These are phyloP conservation scores for Sinella curviseta DNA, from an alignment of 1,140 invertebrate genomes.

Conservation along the genomic window DNA sequence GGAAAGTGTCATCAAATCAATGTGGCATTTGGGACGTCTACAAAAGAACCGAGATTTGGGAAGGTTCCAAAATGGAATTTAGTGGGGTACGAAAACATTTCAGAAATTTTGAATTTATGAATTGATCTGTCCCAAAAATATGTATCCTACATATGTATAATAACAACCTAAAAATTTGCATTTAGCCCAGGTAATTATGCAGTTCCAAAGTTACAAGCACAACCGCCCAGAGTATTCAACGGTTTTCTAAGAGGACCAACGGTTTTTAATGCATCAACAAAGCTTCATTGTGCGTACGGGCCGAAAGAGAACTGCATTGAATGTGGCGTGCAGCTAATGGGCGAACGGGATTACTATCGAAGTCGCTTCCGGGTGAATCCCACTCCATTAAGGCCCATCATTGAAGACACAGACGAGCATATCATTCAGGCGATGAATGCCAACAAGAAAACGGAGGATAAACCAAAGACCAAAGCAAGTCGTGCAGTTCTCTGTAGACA, in stretches of 20 bases:
- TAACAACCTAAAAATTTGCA: too few relatives aligned
- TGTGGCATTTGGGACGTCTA: neutral
- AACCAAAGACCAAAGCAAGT: neutral
- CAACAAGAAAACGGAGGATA: neutral
- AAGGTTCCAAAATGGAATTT: neutral
- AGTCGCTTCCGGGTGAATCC: neutral
- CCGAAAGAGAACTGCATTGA: neutral
- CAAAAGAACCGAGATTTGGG: neutral
- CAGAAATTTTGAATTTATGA: too few relatives aligned
- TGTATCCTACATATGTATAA: too few relatives aligned
- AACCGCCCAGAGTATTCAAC: neutral
- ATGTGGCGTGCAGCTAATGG: neutral
- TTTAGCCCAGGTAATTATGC: neutral
- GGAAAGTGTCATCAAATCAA: slow-evolving; percentile 6
- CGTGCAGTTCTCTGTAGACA: neutral
- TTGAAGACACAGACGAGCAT: neutral
- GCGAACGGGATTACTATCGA: neutral
- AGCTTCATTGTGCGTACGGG: neutral
- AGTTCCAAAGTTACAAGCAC: neutral
- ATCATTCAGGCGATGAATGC: neutral
- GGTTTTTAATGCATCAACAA: neutral
- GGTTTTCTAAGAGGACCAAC: neutral
- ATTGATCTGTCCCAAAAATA: too few relatives aligned
- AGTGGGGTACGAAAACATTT: slow-evolving; percentile 1
- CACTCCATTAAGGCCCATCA: neutral